A percentile compares a stretch with the other conserved stretches of the same genome.
Conservation (phyloP, 2,113 vertebrate species). For the Aptenodytes forsteri region DNA sequence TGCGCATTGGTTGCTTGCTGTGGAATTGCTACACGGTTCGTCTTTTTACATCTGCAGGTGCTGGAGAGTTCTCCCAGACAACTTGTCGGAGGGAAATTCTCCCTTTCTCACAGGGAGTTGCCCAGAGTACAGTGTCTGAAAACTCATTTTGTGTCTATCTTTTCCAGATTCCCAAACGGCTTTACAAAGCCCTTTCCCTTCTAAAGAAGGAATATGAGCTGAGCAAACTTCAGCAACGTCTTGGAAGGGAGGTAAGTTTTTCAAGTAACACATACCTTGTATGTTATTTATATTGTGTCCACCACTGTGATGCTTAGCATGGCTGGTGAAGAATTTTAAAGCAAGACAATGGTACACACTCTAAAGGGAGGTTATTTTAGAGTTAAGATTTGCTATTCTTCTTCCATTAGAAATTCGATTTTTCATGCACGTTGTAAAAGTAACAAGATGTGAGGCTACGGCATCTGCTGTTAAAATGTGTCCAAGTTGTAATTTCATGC, state of each 20-base stretch:
- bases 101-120: neutral
- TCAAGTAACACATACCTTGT: neutral
- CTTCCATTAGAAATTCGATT: neutral
- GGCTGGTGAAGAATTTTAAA: neutral
- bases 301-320: neutral
- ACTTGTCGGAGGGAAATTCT: neutral
- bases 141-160: neutral
- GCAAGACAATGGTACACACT: neutral
- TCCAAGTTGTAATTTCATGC: neutral
- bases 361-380: neutral
- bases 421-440: neutral
- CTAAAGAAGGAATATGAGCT: constrained; percentile 98
- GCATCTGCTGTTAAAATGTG: neutral
- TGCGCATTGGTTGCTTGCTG: fast-evolving
- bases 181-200: constrained; percentile 96
- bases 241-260: constrained; percentile 89
- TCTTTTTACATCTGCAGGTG: neutral
- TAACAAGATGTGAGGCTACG: neutral
- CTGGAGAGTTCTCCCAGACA: neutral
- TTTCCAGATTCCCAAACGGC: constrained; percentile 91
- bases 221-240: constrained; percentile 95
- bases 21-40: fast-evolving
- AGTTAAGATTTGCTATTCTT: neutral
- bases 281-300: neutral
- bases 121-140: neutral